Evolutionary conservation across 2,113 vertebrate species (phyloP), one percentile per base, ranked within the genome.

Genomic region (Phaetusa simplex): DNA sequence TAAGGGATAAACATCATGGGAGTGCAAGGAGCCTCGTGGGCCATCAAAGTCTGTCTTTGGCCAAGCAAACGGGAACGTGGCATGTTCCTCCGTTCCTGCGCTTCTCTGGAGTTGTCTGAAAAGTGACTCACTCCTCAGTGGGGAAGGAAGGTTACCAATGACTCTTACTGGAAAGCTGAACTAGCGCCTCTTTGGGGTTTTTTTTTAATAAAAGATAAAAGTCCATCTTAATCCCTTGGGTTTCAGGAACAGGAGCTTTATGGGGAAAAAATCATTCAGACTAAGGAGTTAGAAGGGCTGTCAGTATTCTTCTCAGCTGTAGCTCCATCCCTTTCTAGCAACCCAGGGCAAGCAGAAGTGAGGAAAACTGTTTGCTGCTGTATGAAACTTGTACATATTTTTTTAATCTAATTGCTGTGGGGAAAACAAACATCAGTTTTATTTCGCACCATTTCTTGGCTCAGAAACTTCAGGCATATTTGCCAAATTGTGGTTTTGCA

Each of bases 391-490:
- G 77, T 94, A 66, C 96, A 97, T 94, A 95, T 97, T 97, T 95
- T 97, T 95, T 96, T 74, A 90, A 94, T 96, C 91, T 96, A 96
- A 96, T 96, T 97, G 86, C 80, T 95, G 94, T 92, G 83, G 94
- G 91, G 94, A 97, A 97, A 95, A 96, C 91, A 96, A 96, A 92
- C 93, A 94, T 87, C 88, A 95, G 83, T 94, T 97, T 97, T 96
- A 97, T 97, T 97, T 97, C 88, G 16, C 95, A 96, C 96, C 97
- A 97, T 97, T 95, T 97, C 70, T 95, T 97, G 97, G 94, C 95
- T 91, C 73, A 23, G 81, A 56, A 91, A 72, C 80, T 38, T 62
- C 22, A 53, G 77, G 59, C 81, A 38, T 30, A 89, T 91, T 97
- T 6, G 70, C 95, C 97, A 94, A 69, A 95, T 94, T 97, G 95